phyloP scores from a whole-genome alignment of 2,797 vertebrate species.

The Xyrichtys novacula region DNA sequence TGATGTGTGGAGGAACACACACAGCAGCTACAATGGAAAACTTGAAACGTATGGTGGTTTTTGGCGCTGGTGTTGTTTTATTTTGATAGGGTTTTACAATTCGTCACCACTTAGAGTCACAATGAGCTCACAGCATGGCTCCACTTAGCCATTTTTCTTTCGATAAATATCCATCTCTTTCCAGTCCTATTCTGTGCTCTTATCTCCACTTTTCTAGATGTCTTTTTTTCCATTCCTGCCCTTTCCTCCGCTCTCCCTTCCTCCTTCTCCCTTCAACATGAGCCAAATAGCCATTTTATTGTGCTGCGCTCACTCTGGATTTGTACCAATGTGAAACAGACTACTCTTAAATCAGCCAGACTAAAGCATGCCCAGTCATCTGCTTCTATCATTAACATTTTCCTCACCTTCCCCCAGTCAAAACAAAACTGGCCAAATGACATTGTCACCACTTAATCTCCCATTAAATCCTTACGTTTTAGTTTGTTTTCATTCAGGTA shows the following conservation, averaged over 20 bases:
- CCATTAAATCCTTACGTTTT: slow-evolving; percentile 31
- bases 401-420: slow-evolving; percentile 42
- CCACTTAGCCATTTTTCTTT: slow-evolving; percentile 12
- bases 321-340: slow-evolving; percentile 50
- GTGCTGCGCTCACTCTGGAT: slow-evolving; percentile 52
- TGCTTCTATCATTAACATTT: slow-evolving; percentile 63
- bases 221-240: slow-evolving; percentile 30
- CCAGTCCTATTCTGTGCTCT: slow-evolving; percentile 41
- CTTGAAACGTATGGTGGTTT: slow-evolving; percentile 25
- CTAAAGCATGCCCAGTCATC: slow-evolving; percentile 50
- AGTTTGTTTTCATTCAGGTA: slow-evolving; percentile 86
- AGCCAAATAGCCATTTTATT: slow-evolving; percentile 61
- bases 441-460: slow-evolving; percentile 33
- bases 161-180: slow-evolving; percentile 34
- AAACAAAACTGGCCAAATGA: slow-evolving; percentile 43
- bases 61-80: slow-evolving; percentile 40
- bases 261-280: slow-evolving; percentile 37
- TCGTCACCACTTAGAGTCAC: slow-evolving; percentile 37
- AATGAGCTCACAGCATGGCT: slow-evolving; percentile 34
- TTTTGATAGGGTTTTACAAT: slow-evolving; percentile 52
- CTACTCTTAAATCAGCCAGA: slow-evolving; percentile 57
- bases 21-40: slow-evolving; percentile 44
- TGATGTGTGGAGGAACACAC: slow-evolving; percentile 4
- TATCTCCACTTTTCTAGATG: slow-evolving; percentile 42
- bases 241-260: slow-evolving; percentile 18